These are phyloP conservation scores for Leptopilina drosophilae DNA, from an alignment of 2,888 invertebrate genomes.

Conservation along the genomic window DNA sequence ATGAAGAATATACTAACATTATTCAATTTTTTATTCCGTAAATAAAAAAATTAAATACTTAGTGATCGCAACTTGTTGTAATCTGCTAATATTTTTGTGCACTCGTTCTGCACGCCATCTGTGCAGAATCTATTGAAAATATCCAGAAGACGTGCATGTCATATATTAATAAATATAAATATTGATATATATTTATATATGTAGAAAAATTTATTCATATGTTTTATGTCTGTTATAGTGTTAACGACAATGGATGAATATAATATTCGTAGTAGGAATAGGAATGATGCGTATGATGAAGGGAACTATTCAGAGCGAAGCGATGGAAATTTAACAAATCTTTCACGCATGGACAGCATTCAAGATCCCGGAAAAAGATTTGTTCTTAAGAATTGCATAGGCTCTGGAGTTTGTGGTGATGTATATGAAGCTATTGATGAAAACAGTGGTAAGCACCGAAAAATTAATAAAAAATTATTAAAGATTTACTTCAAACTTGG, in stretches of 20 bases:
- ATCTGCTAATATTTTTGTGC: too few relatives aligned
- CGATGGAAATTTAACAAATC: conserved; percentile 54
- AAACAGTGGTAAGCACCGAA: conserved; percentile 79
- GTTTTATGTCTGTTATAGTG: conserved; percentile 35
- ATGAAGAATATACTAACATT: too few relatives aligned
- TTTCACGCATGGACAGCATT: conserved; percentile 80
- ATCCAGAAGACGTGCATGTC: too few relatives aligned
- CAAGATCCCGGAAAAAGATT: conserved; percentile 89
- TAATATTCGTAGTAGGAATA: conserved; percentile 53
- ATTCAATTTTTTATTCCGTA: too few relatives aligned
- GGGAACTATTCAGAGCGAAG: conserved; percentile 34
- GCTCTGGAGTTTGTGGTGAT: conserved; percentile 86
- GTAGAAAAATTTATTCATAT: not conserved
- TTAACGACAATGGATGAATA: conserved; percentile 61
- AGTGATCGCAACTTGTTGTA: too few relatives aligned
- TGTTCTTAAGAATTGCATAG: conserved; percentile 83
- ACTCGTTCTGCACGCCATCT: too few relatives aligned
- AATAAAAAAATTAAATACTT: too few relatives aligned
- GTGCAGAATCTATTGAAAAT: too few relatives aligned
- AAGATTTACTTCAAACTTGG: too few relatives aligned
- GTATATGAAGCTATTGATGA: conserved; percentile 86
- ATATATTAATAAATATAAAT: too few relatives aligned
- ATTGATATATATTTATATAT: too few relatives aligned
- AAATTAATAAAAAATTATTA: too few relatives aligned
- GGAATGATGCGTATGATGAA: conserved; percentile 14